Evolutionary conservation across 2,888 invertebrate genomes (phyloP), one percentile per base, ranked within the genome.

Genomic region (Drosophila anceps): DNA sequence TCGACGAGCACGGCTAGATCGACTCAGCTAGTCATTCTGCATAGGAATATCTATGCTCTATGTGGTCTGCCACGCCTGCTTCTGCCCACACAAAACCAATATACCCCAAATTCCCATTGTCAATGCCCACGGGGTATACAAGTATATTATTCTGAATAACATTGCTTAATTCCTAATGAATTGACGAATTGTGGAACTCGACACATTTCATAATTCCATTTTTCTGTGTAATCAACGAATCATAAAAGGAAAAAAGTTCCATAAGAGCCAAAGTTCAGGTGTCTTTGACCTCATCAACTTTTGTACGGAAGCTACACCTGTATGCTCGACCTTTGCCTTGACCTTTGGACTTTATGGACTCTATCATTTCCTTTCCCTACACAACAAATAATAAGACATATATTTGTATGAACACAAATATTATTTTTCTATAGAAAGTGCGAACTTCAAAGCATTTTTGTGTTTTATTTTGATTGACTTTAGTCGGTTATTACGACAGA

Each of bases 221-320:
- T 31, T 48, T 29, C 29, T 29, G 29, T 12, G 29, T 48, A 29
- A 48, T 29, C 29, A 48, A 31, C 18, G 18, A 31, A n/a, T 31
- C 48, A 29, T 12, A 18, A 29, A n/a, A n/a, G 48, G 24, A 7
- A 13, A 31, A 50, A 50, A 29, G n/a, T 31, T 31, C 6, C 31
- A 6, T 7, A n/a, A 29, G 18, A 18, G n/a, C 3, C 48, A 29
- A 50, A 50, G 48, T 7, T 31, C 48, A 50, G 12, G 18, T 12
- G 31, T 18, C 29, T 50, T 7, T 50, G 48, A 50, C 48, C 48
- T 50, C 4, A n/a, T 50, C 18, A 50, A 31, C 48, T 48, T 48
- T 27, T 12, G 48, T 2, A n/a, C 12, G 29, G 3, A 6, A n/a
- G n/a, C 24, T 15, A 27, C 44, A 29, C 48, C 48, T 48, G 29